Evolutionary conservation across 2,113 vertebrate species (phyloP).

Genomic region (Ammodytes marinus): DNA sequence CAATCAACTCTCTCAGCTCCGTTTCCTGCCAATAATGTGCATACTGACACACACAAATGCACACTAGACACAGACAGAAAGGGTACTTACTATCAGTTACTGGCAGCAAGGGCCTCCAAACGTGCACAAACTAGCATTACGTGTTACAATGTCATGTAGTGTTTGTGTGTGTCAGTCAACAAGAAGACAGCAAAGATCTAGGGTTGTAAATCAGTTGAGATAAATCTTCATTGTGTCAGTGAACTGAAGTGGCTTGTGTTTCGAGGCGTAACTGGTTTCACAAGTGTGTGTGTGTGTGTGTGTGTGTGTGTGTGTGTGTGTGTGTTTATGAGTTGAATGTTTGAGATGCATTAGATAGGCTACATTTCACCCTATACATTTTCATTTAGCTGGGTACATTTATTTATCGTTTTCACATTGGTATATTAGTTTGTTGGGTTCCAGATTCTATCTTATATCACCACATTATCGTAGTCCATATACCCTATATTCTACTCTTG

Average conservation of each 20-base stretch:
- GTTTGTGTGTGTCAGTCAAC: constrained; percentile 31
- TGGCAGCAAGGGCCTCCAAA: background rate
- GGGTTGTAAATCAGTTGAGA: constrained; percentile 29
- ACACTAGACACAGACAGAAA: constrained; percentile 23
- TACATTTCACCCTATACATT: background rate
- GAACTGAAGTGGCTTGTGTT: constrained; percentile 14
- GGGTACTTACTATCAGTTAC: constrained; percentile 30
- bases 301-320: background rate
- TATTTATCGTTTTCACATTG: background rate
- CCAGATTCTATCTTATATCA: background rate
- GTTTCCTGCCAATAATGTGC: constrained; percentile 52
- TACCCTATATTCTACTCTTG: background rate
- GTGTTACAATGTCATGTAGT: constrained; percentile 10
- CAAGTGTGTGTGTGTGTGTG: constrained; percentile 6
- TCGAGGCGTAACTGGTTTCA: constrained; percentile 13
- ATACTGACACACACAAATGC: constrained; percentile 26
- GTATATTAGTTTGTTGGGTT: background rate
- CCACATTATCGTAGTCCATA: background rate
- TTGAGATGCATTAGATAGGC: constrained; percentile 4
- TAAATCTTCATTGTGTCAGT: constrained; percentile 20
- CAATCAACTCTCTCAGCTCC: constrained; percentile 69
- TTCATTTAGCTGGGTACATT: constrained; percentile 8
- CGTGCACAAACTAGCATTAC: constrained; percentile 20
- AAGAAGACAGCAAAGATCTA: constrained; percentile 1
- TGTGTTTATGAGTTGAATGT: background rate